Base-by-base conservation (phyloP, 2,113 vertebrate genomes). In the Tychaedon coryphoeus region DNA sequence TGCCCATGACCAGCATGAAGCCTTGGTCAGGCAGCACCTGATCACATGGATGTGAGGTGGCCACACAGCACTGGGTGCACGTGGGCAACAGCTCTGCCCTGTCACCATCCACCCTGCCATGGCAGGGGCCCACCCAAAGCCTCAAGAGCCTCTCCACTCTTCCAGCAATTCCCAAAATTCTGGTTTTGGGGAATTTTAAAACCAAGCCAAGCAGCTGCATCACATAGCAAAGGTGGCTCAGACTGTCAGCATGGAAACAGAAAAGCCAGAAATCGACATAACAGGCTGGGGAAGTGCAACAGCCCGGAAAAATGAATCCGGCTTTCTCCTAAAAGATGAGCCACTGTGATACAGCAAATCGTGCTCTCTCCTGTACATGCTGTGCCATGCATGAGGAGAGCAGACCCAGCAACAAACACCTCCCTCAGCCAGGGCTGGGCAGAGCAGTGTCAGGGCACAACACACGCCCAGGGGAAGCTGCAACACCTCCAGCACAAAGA, bases 401-500 rank as follows among this genome's bases (percentile, higher is more conserved):
- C 9, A 1, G 62, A 36, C 62, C 38, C 28, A 47, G 36, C 62
- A 57, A 33, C 2, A 0, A 0, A 4, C 10, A 28, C 19, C 76
- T 47, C 33, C 43, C 6, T 18, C 34, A 38, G 43, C 36, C 24
- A 1, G 50, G 54, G 36, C 69, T 38, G 61, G 53, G 69, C 43
- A 84, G 40, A 19, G 47, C 0, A 1, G 34, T 19, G 0, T 6
- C 34, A 20, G 47, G 34, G 50, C 26, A 53, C 28, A 33, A 2
- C 38, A 28, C 0, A 0, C 50, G 14, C 33, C 43, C 28, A 8
- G 24, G 12, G 31, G 19, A 40, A 65, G 34, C 56, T 14, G 19
- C n/a, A 85, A 29, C 11, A 2, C 9, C 64, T 18, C 33, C 61
- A 58, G 60, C 42, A 53, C 1, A 0, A 24, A 36, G 56, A 51